Conservation (phyloP, 2,113 vertebrate genomes). For the Ondatra zibethicus region DNA sequence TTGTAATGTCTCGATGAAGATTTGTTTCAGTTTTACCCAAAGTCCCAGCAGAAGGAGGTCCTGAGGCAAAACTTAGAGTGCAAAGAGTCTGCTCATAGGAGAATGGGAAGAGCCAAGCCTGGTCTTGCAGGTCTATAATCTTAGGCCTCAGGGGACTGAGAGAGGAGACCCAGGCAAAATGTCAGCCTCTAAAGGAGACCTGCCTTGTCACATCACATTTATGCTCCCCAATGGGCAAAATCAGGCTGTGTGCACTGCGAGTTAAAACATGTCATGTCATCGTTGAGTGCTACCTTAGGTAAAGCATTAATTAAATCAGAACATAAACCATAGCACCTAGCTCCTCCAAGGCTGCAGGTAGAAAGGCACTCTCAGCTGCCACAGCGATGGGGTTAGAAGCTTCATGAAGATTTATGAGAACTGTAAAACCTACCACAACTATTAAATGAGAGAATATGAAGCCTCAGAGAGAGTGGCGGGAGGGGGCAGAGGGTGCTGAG, state of each 20-base stretch:
- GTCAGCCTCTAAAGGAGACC: background rate
- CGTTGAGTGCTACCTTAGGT: background rate
- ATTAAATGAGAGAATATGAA: conserved; percentile 67
- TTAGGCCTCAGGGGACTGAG: background rate
- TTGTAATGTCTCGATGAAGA: background rate
- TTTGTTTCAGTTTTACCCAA: background rate
- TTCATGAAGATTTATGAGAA: conserved; percentile 60
- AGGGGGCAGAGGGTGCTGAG: background rate
- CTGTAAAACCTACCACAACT: conserved; percentile 1
- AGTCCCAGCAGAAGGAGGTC: background rate
- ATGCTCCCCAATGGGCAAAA: background rate
- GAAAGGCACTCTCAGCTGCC: background rate
- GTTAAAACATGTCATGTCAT: background rate
- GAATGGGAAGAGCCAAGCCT: background rate
- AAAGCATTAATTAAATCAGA: background rate
- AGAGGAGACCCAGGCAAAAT: background rate
- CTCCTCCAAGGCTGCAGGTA: background rate
- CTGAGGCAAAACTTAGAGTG: background rate
- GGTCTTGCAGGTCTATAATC: background rate
- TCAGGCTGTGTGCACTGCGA: background rate
- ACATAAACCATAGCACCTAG: background rate
- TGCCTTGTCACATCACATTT: background rate
- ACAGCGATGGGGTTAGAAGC: background rate
- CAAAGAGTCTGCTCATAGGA: background rate
- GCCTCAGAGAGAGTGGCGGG: conserved; percentile 49